These are phyloP conservation scores for Drosophila pseudotalamancana DNA, from an alignment of 2,888 invertebrate genomes.

Conservation along the genomic window DNA sequence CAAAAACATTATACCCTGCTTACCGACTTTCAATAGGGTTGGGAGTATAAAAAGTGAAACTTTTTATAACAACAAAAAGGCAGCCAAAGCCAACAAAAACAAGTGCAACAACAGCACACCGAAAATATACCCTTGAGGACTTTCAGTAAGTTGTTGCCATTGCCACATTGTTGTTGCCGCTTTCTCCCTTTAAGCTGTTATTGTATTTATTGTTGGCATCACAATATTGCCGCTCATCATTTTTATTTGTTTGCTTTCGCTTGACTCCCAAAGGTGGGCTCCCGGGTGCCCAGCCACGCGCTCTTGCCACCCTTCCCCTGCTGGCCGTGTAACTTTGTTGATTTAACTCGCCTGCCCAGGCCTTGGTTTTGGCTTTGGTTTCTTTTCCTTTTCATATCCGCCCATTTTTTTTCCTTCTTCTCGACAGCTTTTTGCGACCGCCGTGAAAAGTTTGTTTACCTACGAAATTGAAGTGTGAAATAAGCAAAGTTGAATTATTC, in stretches of 20 bases:
- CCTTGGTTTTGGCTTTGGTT: conserved; percentile 39
- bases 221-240: conserved; percentile 78
- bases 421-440: conserved; percentile 18
- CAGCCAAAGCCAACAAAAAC: conserved; percentile 43
- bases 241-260: conserved; percentile 77
- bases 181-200: conserved; percentile 23
- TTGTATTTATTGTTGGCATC: conserved; percentile 44
- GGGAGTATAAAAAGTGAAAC: conserved; percentile 68
- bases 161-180: conserved; percentile 15
- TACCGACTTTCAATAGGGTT: too few relatives aligned
- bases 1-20: too few relatives aligned
- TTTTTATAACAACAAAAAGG: conserved; percentile 66
- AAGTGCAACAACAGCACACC: conserved; percentile 24
- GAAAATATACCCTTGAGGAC: conserved; percentile 73
- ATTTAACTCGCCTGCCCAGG: conserved; percentile 58
- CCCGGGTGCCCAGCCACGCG: conserved; percentile 44
- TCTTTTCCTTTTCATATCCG: conserved; percentile 12
- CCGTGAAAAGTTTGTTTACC: conserved; percentile 75
- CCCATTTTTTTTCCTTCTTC: conserved; percentile 2
- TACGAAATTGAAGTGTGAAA: conserved; percentile 81
- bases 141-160: conserved; percentile 29
- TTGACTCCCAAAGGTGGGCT: conserved; percentile 63
- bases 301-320: too few relatives aligned
- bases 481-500: conserved; percentile 82
- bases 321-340: conserved; percentile 53